Percentiles rank a stretch among this genome's conserved stretches.
These are phyloP conservation scores for Halocynthia aurantium DNA, from an alignment of 23 tunicate genomes.

Conservation along the genomic window DNA sequence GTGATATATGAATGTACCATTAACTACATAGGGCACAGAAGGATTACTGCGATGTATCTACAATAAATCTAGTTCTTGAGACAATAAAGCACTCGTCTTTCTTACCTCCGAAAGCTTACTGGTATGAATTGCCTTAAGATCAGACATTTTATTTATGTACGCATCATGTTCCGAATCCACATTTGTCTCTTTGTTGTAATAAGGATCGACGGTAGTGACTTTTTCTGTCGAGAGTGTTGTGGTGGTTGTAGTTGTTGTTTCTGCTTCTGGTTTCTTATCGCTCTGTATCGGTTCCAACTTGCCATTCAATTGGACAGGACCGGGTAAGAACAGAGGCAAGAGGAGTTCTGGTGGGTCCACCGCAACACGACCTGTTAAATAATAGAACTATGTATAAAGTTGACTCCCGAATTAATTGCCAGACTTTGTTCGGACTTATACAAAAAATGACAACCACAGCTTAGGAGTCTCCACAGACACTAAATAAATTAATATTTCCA, in stretches of 20 bases:
- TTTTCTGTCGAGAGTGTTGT: not conserved
- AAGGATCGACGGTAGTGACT: not conserved
- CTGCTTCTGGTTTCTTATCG: too few species aligned
- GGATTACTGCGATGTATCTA: too few species aligned
- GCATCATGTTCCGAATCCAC: constrained; percentile 9
- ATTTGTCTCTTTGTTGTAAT: constrained; percentile 8
- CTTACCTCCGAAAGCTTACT: constrained; percentile 1
- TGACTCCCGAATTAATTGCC: too few species aligned
- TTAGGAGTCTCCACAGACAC: too few species aligned
- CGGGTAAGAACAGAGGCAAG: constrained; percentile 12
- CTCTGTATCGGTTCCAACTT: not conserved
- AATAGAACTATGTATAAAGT: too few species aligned
- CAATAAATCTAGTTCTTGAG: too few species aligned
- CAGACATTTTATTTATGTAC: not conserved
- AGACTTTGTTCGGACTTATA: too few species aligned
- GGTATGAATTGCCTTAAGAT: not conserved
- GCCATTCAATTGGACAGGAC: constrained; percentile 21
- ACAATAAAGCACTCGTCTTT: too few species aligned
- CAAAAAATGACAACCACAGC: too few species aligned
- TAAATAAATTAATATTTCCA: too few species aligned
- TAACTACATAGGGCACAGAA: too few species aligned
- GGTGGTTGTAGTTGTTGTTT: constrained; percentile 2
- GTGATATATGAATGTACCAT: too few species aligned
- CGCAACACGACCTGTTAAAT: not conserved
- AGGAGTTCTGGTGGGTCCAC: constrained; percentile 1